Evolutionary conservation across 1,140 invertebrate genomes (phyloP), one percentile per base, ranked within the genome.

Genomic region (Caenorhabditis brenneri): DNA sequence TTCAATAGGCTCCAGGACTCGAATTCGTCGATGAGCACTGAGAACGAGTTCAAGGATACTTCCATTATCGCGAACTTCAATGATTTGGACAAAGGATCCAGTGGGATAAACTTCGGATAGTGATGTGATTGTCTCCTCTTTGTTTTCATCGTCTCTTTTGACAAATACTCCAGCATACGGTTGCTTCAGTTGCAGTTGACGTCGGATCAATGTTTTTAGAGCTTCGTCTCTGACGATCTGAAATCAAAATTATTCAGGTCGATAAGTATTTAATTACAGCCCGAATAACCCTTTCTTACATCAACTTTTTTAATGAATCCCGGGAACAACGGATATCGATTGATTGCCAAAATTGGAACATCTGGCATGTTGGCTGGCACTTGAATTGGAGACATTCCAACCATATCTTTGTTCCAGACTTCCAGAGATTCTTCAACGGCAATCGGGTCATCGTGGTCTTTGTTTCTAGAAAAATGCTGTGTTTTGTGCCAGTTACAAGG

Each of bases 131-230:
- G 97, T 93, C 91, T 98, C 88, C 48, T 82, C 83, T 55, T 87
- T 85, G 49, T 90, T 88, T 94, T 95, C 95, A 90, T 96, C 95
- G 91, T 94, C 94, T 91, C 95, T 97, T 89, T 97, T 97, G 86
- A 99, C 92, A 91, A 99, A 99, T 19, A 99, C 94, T 46, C 97
- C 98, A 87, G 96, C 95, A 91, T 99, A 99, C 0, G 97, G 97
- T 90, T 98, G 96, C 91, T 97, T 97, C 7, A 99, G 91, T 91
- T 39, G 33, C 0, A 99, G 95, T 93, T 99, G 99, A 87, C 96
- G 93, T 92, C 96, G 93, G 82, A 99, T 93, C 36, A 99, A 91
- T 90, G 97, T 94, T 88, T 98, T 96, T 55, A 99, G 92, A 65
- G 94, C 92, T 84, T 95, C 94, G 92, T 99, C 95, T 27, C 94